Conservation (phyloP, 2,888 invertebrate species). For the Spicauda simplicius region DNA sequence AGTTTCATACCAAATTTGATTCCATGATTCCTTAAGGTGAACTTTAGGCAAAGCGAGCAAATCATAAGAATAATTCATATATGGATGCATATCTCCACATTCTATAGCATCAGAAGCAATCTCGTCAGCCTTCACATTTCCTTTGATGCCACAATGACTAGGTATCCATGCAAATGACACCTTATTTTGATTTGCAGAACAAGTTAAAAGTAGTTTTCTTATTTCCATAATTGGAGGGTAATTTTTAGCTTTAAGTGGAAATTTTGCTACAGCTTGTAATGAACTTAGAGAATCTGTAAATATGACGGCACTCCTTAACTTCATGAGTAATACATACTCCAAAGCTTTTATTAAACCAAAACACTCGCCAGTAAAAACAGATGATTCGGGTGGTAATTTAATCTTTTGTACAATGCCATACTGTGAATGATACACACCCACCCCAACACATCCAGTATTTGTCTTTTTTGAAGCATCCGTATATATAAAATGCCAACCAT, state of each 20-base stretch:
- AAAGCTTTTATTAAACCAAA: neutral
- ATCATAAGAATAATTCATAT: neutral
- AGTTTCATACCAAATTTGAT: neutral
- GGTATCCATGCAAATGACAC: conserved; percentile 4
- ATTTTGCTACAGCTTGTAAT: neutral
- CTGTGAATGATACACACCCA: neutral
- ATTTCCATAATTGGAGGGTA: neutral
- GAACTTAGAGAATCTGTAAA: neutral
- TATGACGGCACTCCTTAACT: neutral
- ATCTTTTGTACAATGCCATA: neutral
- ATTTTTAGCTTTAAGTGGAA: neutral
- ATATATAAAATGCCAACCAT: neutral
- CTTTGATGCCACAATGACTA: neutral
- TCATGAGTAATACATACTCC: neutral
- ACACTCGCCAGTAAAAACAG: neutral
- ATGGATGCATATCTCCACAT: neutral
- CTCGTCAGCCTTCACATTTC: conserved; percentile 6
- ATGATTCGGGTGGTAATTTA: neutral
- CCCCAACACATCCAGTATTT: neutral
- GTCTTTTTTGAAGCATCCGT: neutral
- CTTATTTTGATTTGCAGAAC: no score
- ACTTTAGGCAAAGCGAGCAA: neutral
- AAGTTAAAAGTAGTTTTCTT: neutral
- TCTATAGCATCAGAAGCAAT: conserved; percentile 6
- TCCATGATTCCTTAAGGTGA: neutral